Evolutionary conservation across 2,113 vertebrate genomes (phyloP), one percentile per base, ranked within the genome.

Genomic region (Aegypius monachus): DNA sequence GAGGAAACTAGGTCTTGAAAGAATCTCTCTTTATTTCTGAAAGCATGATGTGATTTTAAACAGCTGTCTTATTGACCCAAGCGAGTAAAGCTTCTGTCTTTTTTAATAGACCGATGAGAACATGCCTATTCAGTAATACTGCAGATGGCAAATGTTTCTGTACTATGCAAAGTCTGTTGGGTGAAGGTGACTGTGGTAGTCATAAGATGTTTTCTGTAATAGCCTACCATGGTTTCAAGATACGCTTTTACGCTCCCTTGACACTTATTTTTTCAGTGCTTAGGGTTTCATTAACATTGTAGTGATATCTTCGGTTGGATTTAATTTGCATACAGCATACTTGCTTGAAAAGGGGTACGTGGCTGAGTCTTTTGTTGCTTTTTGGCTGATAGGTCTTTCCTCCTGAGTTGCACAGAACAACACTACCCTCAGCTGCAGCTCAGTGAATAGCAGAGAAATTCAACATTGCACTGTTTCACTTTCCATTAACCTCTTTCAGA

Each of bases 241-340:
- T 80, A 73, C 2, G 4, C 48, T 34, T 94, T 91, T 95, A 13
- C 0, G 0, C 55, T 95, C 91, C 67, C 81, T 20, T 43, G 70
- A 45, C 23, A 3, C 71, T 77, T 72, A 68, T 25, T 90, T 93
- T 82, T 66, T 82, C 71, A 70, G 58, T 55, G 56, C 66, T 79
- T 45, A 40, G 81, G 66, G 84, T 90, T 96, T 96, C 86, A 81
- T 88, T 90, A 88, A 77, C 77, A 71, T 78, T 52, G 75, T 38
- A 84, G 72, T 36, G 86, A 67, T 74, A 32, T 26, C 80, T 83
- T 94, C 12, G 0, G 72, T 95, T 96, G 72, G 47, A 77, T 95
- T 97, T 75, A 38, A 88, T 96, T 97, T 93, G 90, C 85, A 93
- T 88, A 70, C 36, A 86, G 52, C 45, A 50, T n/a, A 7, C 62